Evolutionary conservation across 2,797 vertebrate species (phyloP).

Genomic region (Aulostomus chinensis): DNA sequence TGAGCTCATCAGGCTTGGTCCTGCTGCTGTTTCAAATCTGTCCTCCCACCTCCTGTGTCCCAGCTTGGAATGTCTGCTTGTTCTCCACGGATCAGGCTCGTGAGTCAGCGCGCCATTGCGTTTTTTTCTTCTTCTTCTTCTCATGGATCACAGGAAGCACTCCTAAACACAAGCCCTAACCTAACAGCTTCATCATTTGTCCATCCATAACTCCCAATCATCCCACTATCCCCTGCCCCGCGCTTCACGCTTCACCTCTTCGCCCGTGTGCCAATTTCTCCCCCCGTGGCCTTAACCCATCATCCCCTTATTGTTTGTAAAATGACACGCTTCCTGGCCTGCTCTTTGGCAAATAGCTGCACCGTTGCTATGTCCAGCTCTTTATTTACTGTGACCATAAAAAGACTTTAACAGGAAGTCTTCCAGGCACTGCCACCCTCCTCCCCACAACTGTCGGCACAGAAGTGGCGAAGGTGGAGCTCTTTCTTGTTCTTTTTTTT

Average conservation of each 20-base stretch:
- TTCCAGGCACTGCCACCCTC: constrained; percentile 38
- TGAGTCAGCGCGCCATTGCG: constrained; percentile 53
- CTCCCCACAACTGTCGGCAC: constrained; percentile 26
- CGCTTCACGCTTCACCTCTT: constrained; percentile 18
- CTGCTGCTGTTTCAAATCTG: constrained; percentile 61
- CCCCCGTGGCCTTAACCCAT: constrained; percentile 1
- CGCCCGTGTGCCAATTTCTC: neutral
- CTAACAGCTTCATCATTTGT: neutral
- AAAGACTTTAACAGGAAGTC: constrained; percentile 43
- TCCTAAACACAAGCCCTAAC: constrained; percentile 1
- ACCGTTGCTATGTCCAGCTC: constrained; percentile 31
- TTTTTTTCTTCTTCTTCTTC: no score
- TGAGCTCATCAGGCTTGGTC: constrained; percentile 63
- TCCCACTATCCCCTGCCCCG: neutral
- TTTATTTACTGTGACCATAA: constrained; percentile 63
- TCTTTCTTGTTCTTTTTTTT: constrained; percentile 27
- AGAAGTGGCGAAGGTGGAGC: constrained; percentile 19
- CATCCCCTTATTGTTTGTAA: constrained; percentile 45
- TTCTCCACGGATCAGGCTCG: constrained; percentile 42
- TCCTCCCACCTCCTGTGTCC: constrained; percentile 72
- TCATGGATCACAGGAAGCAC: constrained; percentile 24
- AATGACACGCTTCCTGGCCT: constrained; percentile 37
- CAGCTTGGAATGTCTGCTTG: constrained; percentile 63
- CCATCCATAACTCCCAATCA: neutral
- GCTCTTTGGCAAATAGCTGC: constrained; percentile 43